These are phyloP conservation scores for Poeciliopsis prolifica DNA, from an alignment of 2,113 vertebrate species.

Conservation along the genomic window DNA sequence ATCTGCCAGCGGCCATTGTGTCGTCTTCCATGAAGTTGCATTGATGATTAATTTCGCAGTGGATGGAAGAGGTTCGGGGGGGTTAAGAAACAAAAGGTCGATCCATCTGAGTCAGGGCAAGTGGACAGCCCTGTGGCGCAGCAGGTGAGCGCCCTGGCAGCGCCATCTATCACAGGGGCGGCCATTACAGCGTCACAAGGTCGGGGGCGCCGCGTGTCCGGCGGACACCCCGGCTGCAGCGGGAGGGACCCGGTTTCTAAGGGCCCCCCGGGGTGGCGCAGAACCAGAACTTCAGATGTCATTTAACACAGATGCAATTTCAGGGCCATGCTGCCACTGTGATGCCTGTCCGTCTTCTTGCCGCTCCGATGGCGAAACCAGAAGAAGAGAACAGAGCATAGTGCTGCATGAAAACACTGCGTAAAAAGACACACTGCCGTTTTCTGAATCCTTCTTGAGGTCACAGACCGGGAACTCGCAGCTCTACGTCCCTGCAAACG, in stretches of 20 bases:
- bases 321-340: too few relatives aligned
- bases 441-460: too few relatives aligned
- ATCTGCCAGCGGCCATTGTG: slow-evolving; percentile 46
- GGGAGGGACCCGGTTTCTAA: slow-evolving; percentile 16
- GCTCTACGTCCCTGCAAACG: too few relatives aligned
- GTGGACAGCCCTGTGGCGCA: slow-evolving; percentile 68
- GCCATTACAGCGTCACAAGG: slow-evolving; percentile 77
- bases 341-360: too few relatives aligned
- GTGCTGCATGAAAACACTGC: too few relatives aligned
- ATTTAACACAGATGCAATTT: too few relatives aligned
- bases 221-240: slow-evolving; percentile 4
- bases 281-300: background rate
- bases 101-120: slow-evolving; percentile 77
- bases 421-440: too few relatives aligned
- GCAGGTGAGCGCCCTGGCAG: slow-evolving; percentile 64
- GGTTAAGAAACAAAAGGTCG: slow-evolving; percentile 70
- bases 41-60: slow-evolving; percentile 76
- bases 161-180: slow-evolving; percentile 75
- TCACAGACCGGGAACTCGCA: too few relatives aligned
- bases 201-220: slow-evolving; percentile 65
- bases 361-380: too few relatives aligned
- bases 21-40: slow-evolving; percentile 42
- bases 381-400: too few relatives aligned
- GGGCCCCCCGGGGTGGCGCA: slow-evolving; percentile 29
- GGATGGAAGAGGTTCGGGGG: slow-evolving; percentile 49